Evolutionary conservation across 2,888 invertebrate genomes (phyloP).

Genomic region (Mechanitis messenoides): DNA sequence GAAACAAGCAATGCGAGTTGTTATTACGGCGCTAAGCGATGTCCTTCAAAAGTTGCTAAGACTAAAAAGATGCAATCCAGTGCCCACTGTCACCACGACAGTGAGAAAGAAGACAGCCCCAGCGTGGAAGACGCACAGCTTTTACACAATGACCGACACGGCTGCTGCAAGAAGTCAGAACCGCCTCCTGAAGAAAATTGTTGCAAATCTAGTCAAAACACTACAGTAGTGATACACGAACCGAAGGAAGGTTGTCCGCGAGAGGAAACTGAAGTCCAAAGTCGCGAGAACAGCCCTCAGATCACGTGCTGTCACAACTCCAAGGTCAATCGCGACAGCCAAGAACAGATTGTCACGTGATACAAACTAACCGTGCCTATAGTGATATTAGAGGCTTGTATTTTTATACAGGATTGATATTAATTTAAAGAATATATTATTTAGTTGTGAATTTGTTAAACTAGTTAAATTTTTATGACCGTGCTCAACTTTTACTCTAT

Average conservation of each 20-base stretch:
- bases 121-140: constrained; percentile 60
- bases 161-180: constrained; percentile 55
- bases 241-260: constrained; percentile 27
- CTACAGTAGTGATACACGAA: constrained; percentile 33
- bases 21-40: constrained; percentile 59
- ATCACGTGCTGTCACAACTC: constrained; percentile 58
- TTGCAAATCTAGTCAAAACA: constrained; percentile 38
- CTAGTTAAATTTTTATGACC: neutral
- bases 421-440: neutral
- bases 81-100: constrained; percentile 43
- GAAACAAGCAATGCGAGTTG: constrained; percentile 47
- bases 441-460: neutral
- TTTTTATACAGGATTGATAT: constrained; percentile 3
- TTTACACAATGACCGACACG: constrained; percentile 48
- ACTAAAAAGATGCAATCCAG: constrained; percentile 43
- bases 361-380: neutral
- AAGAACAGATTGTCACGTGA: constrained; percentile 57
- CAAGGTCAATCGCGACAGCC: constrained; percentile 51
- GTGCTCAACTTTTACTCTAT: neutral
- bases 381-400: neutral
- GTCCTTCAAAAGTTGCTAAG: constrained; percentile 61
- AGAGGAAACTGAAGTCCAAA: constrained; percentile 38
- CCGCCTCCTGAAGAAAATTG: constrained; percentile 43
- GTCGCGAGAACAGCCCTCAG: constrained; percentile 57
- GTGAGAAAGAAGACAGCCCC: constrained; percentile 56